Evolutionary conservation across 2,888 invertebrate genomes (phyloP).

Genomic region (Microctonus aethiopoides): DNA sequence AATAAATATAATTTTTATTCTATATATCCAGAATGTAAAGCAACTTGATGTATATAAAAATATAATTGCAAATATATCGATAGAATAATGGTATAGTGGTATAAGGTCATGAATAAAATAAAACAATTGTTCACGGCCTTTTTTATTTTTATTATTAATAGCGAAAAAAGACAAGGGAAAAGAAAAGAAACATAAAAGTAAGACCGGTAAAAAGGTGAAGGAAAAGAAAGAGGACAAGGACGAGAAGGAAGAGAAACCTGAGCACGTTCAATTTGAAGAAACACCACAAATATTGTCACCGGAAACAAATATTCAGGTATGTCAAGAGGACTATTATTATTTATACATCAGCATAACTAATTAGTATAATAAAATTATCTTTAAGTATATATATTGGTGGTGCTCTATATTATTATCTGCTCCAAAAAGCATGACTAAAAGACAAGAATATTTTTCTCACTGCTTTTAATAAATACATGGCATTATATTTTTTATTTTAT

Average conservation of each 20-base stretch:
- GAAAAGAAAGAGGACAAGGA: constrained; percentile 69
- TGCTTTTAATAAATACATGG: not conserved
- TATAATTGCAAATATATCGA: constrained; percentile 7
- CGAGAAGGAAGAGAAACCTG: constrained; percentile 74
- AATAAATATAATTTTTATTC: not conserved
- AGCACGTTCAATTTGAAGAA: constrained; percentile 79
- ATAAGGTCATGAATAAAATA: constrained; percentile 22
- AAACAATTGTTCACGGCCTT: not conserved
- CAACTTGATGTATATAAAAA: not conserved
- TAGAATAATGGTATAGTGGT: not conserved
- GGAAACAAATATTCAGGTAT: constrained; percentile 66
- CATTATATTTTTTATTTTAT: constrained; percentile 8
- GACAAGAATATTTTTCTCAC: not conserved
- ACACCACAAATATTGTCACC: constrained; percentile 74
- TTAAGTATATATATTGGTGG: not conserved
- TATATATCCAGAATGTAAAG: not conserved
- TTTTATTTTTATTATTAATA: constrained; percentile 26
- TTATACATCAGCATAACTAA: not conserved
- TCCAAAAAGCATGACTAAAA: constrained; percentile 5
- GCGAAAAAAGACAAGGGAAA: constrained; percentile 66
- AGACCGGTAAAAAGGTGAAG: constrained; percentile 64
- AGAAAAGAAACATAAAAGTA: constrained; percentile 73
- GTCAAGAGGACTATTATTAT: not conserved
- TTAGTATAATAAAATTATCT: constrained; percentile 1
- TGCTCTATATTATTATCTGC: not conserved